A percentile compares a stretch with the other conserved stretches of the same genome.
Conservation (phyloP, 2,888 invertebrate genomes). For the Catocala sponsa region DNA sequence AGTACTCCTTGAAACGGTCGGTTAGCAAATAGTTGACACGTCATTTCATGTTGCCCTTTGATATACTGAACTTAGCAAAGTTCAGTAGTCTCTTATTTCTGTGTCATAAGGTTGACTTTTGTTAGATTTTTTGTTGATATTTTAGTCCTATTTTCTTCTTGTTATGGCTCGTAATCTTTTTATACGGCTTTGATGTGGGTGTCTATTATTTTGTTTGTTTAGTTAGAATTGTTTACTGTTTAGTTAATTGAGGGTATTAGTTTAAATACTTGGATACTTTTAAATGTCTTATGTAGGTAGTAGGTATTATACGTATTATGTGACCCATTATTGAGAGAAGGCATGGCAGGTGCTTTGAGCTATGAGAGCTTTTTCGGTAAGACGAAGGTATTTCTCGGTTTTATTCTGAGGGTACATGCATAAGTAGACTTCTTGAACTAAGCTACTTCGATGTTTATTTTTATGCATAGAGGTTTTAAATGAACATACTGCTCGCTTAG, state of each 20-base stretch:
- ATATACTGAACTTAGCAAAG: constrained; percentile 25
- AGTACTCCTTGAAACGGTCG: constrained; percentile 38
- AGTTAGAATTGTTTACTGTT: constrained; percentile 23
- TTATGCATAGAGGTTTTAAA: too few relatives aligned
- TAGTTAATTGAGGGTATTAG: constrained; percentile 10
- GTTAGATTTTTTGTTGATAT: constrained; percentile 18
- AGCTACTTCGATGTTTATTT: too few relatives aligned
- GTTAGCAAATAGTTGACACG: constrained; percentile 43
- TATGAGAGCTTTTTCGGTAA: too few relatives aligned
- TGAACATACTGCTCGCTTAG: too few relatives aligned
- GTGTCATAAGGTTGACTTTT: constrained; percentile 19
- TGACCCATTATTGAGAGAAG: too few relatives aligned
- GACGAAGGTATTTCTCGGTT: too few relatives aligned
- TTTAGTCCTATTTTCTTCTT: constrained; percentile 18
- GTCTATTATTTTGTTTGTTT: constrained; percentile 25
- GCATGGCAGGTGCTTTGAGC: too few relatives aligned
- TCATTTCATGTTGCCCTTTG: constrained; percentile 47
- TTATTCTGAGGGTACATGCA: too few relatives aligned
- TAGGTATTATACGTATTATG: not conserved
- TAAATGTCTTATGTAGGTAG: not conserved
- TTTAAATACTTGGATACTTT: not conserved
- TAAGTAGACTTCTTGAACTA: too few relatives aligned
- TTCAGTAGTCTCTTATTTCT: constrained; percentile 7
- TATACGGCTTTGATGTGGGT: constrained; percentile 25
- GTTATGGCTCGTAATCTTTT: constrained; percentile 29